Evolutionary conservation across 2,797 vertebrate species (phyloP).

Genomic region (Botia almorhae): DNA sequence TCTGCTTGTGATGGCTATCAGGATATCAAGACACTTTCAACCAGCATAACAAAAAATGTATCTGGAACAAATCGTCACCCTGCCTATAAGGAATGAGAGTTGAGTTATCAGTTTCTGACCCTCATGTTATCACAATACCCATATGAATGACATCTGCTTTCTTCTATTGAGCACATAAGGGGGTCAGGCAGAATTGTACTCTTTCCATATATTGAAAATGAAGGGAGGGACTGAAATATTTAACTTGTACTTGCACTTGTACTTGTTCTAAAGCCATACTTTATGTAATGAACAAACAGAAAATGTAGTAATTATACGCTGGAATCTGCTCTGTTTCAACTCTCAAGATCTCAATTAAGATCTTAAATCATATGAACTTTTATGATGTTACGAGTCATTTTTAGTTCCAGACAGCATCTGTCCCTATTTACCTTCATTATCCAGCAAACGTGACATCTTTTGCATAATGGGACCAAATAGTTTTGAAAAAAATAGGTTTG

Average conservation of each 20-base stretch:
- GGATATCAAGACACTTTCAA: too few species aligned
- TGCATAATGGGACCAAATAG: not conserved
- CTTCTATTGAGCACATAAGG: not conserved
- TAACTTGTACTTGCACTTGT: not conserved
- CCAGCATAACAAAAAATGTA: too few species aligned
- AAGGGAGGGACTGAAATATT: not conserved
- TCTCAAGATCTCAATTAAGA: not conserved
- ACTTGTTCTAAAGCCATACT: not conserved
- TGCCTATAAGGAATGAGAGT: not conserved
- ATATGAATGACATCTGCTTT: not conserved
- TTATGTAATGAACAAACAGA: not conserved
- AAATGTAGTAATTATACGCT: not conserved
- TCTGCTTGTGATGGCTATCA: too few species aligned
- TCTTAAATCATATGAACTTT: not conserved
- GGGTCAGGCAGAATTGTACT: not conserved
- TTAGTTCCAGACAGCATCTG: not conserved
- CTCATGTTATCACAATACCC: not conserved
- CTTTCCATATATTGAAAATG: not conserved
- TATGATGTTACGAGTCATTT: not conserved
- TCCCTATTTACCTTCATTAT: not conserved
- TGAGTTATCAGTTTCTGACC: not conserved
- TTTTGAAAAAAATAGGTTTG: not conserved
- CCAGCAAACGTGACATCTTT: not conserved
- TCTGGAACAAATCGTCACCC: too few species aligned
- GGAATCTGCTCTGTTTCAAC: not conserved